phyloP scores from a whole-genome alignment of 1,140 invertebrate genomes.

The Adelges cooleyi region DNA sequence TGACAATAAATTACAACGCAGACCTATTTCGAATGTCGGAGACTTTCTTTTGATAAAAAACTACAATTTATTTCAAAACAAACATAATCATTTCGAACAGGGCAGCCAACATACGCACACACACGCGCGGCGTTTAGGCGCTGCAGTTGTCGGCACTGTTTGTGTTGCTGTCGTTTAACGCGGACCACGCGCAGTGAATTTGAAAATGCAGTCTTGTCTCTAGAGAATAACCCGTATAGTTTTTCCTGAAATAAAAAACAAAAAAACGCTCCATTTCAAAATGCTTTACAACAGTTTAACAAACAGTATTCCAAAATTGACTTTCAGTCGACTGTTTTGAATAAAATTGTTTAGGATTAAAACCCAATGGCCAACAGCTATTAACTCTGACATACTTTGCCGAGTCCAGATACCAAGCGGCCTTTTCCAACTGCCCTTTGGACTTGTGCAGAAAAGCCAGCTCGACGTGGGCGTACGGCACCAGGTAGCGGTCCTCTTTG shows the following conservation, averaged over 20 bases:
- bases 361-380: too few relatives aligned
- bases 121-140: too few relatives aligned
- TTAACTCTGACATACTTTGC: constrained; percentile 45
- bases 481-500: constrained; percentile 69
- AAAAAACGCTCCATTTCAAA: neutral
- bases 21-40: too few relatives aligned
- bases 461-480: constrained; percentile 80
- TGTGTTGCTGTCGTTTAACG: constrained; percentile 38
- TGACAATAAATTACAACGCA: too few relatives aligned
- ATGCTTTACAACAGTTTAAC: too few relatives aligned
- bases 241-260: constrained; percentile 33
- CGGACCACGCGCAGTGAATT: constrained; percentile 65
- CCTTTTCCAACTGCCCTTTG: constrained; percentile 52
- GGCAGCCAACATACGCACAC: too few relatives aligned
- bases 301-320: too few relatives aligned
- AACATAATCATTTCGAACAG: too few relatives aligned
- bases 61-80: too few relatives aligned
- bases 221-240: constrained; percentile 48
- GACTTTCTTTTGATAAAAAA: too few relatives aligned
- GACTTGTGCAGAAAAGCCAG: constrained; percentile 63
- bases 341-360: too few relatives aligned
- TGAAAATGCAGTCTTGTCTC: constrained; percentile 86
- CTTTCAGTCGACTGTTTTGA: too few relatives aligned
- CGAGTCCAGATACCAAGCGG: constrained; percentile 62
- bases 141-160: neutral